Evolutionary conservation across 2,888 invertebrate species (phyloP), one percentile per base, ranked within the genome.

Genomic region (Salticus scenicus): DNA sequence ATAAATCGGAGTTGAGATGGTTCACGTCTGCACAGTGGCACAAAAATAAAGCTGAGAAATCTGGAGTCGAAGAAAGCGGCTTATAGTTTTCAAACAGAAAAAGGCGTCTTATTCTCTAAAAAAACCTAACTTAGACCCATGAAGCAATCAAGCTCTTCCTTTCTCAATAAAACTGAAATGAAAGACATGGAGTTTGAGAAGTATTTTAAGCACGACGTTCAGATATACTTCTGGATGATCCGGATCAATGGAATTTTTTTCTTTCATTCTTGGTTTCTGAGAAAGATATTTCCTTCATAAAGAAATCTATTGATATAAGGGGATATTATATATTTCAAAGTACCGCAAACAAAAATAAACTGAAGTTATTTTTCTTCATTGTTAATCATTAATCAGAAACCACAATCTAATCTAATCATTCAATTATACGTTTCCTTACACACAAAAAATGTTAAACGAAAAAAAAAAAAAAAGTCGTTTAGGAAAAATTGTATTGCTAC

Each of bases 191-290:
- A 41, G 4, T 57, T 30, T 28, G 64, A 37, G 63, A 33, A 79
- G 72, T 72, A 72, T 79, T 72, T 72, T 79, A 72, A 79, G 79
- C 64, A 72, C 66, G 41, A 24, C 42, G 70, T 70, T 70, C 70
- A 70, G n/a, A 33, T 42, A 70, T 41, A 33, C 70, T 24, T n/a
- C 70, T 17, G 37, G 70, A n/a, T 70, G 70, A 70, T 70, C 70
- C 70, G 70, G 70, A 70, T 70, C 70, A 70, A 28, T 17, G 7
- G 0, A 1, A 42, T 67, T 41, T 33, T 37, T 41, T 37, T 42
- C 24, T 17, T n/a, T 24, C 24, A 1, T 4, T 12, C 7, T 57
- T 24, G 24, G 57, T 57, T 57, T 57, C 17, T 57, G 2, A 24
- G 17, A 14, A 4, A 24, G 24, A 57, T 57, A 7, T 57, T 57